Evolutionary conservation across 2,113 vertebrate species (phyloP), one percentile per base, ranked within the genome.

Genomic region (Cryptomyrus ogoouensis): DNA sequence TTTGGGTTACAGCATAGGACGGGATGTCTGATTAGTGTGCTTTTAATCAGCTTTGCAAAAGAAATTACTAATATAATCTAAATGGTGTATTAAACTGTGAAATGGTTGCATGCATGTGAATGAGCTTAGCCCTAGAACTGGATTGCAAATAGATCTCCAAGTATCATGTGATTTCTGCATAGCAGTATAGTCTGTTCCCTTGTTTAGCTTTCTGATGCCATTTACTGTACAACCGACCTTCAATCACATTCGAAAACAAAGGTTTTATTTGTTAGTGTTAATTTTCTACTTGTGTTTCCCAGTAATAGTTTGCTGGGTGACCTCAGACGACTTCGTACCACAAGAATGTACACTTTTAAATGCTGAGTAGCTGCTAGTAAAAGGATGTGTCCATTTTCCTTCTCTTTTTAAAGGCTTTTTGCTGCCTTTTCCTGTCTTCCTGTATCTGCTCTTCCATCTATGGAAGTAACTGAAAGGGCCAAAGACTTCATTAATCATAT

Each of bases 401-500:
- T 19, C 9, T 46, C 27, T 50, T 35, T 89, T 66, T 58, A 21
- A 85, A 83, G 80, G n/a, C 39, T 24, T 0, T 19, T 90, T 62
- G 70, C 27, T 27, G 44, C 50, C 5, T 58, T 27, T 66, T n/a
- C 31, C 44, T 80, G 35, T 88, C 27, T 70, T 31, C 31, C 44
- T 80, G 50, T 89, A 83, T 46, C 27, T 90, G 52, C 19, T 27
- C 85, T 56, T 35, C 24, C 49, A 83, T 58, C 5, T 77, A 87
- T 62, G 58, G 85, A 88, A 90, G 58, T 77, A 12, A 27, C 56
- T 15, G 6, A 42, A 86, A 27, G 2, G 19, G 27, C 19, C 24
- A 56, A 21, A 56, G 35, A 12, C 74, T 80, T 42, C 74, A 42
- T 50, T 50, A 90, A 44, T 86, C 89, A 77, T 88, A 90, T 88